A percentile compares a stretch with the other conserved stretches of the same genome.
These are phyloP conservation scores for Rhinogobius similis DNA, from an alignment of 2,113 vertebrate species.

Conservation along the genomic window DNA sequence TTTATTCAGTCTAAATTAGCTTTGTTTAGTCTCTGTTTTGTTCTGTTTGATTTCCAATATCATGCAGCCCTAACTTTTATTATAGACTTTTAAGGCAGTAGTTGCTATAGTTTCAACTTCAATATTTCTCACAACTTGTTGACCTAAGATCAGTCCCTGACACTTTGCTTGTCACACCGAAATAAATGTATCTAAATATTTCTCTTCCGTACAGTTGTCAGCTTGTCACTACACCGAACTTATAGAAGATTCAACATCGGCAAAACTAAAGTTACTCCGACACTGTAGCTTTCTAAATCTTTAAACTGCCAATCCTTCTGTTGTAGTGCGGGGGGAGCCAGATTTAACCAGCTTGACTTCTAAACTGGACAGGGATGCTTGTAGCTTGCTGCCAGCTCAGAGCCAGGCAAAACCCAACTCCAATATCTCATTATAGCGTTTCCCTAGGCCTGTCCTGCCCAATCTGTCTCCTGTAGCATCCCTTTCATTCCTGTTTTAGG, in stretches of 20 bases:
- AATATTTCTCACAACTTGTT: neutral
- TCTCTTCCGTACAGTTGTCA: too few relatives aligned
- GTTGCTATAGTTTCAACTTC: neutral
- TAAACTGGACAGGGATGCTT: conserved; percentile 49
- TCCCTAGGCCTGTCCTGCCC: conserved; percentile 55
- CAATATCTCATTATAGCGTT: conserved; percentile 63
- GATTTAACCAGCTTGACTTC: conserved; percentile 45
- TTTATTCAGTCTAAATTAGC: too few relatives aligned
- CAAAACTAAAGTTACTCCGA: conserved; percentile 1
- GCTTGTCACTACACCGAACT: too few relatives aligned
- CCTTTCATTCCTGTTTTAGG: conserved; percentile 19
- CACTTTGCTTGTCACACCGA: neutral
- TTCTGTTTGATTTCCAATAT: too few relatives aligned
- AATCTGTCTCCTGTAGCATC: conserved; percentile 52
- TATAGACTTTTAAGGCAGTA: neutral
- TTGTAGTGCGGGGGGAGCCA: conserved; percentile 19
- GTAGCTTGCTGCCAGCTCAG: conserved; percentile 44
- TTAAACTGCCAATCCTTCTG: conserved; percentile 38
- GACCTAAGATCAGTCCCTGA: neutral
- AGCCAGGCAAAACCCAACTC: conserved; percentile 33
- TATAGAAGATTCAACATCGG: conserved; percentile 15
- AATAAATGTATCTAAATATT: conserved; percentile 11
- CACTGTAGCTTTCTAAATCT: conserved; percentile 34
- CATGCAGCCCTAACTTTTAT: too few relatives aligned
- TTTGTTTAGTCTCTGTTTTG: too few relatives aligned